Percentiles rank a stretch among this genome's conserved stretches.
Evolutionary conservation across 2,888 invertebrate species (phyloP).

Genomic region (Tyria jacobaeae): DNA sequence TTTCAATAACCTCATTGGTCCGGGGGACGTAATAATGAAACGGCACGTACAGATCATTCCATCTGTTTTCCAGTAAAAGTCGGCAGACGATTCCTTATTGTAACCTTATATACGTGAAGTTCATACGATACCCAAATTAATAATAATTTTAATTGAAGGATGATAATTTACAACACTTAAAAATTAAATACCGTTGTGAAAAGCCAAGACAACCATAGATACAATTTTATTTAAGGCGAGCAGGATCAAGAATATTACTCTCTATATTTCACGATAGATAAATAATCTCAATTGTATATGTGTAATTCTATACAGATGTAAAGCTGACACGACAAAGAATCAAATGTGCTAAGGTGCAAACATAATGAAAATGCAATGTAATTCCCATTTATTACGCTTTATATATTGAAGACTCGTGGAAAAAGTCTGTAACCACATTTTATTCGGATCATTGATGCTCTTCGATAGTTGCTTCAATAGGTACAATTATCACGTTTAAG

Average conservation of each 20-base stretch:
- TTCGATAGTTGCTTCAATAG: conserved; percentile 67
- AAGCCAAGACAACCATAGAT: neutral
- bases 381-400: neutral
- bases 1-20: conserved; percentile 82
- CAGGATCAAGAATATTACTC: too few species aligned
- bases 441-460: conserved; percentile 51
- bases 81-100: conserved; percentile 27
- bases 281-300: too few species aligned
- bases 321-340: too few species aligned
- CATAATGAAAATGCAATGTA: neutral
- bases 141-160: neutral
- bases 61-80: conserved; percentile 56
- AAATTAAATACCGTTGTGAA: neutral
- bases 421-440: conserved; percentile 36
- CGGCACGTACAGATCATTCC: conserved; percentile 70
- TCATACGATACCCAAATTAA: neutral
- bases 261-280: too few species aligned
- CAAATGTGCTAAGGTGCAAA: neutral
- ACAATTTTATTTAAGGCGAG: neutral
- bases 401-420: neutral
- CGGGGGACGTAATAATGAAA: conserved; percentile 81
- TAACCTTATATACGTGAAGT: neutral
- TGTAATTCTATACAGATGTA: neutral
- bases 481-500: conserved; percentile 76
- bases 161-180: neutral